These are phyloP conservation scores for Iguana delicatissima DNA, from an alignment of 2,797 vertebrate species.

Conservation along the genomic window DNA sequence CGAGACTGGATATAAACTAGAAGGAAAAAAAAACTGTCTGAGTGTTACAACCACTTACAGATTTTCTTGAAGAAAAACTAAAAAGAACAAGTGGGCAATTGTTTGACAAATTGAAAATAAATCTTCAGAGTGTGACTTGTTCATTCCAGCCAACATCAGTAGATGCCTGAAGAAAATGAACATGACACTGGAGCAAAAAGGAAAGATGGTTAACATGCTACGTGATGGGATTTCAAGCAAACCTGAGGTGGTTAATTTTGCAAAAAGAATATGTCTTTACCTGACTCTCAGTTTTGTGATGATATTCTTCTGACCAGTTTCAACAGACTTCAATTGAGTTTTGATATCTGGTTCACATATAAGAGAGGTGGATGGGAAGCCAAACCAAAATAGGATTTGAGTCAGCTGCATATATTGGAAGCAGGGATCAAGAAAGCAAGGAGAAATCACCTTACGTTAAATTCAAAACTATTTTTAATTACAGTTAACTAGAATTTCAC, in stretches of 20 bases:
- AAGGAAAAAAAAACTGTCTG: neutral
- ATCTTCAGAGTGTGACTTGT: neutral
- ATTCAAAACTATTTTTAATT: no score
- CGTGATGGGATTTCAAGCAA: neutral
- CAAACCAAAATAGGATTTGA: neutral
- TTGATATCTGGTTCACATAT: neutral
- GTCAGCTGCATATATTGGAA: no score
- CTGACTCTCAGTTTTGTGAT: neutral
- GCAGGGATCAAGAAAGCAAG: no score
- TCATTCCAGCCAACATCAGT: neutral
- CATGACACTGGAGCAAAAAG: neutral
- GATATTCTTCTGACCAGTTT: neutral
- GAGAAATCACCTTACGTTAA: no score
- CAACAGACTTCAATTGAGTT: neutral
- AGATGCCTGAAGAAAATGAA: neutral
- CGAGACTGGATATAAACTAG: neutral
- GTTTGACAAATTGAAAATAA: slow-evolving; percentile 21
- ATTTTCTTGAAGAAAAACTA: neutral
- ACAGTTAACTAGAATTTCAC: no score
- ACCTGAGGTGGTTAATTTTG: neutral
- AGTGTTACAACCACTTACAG: neutral
- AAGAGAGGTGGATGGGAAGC: neutral
- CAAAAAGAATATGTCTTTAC: neutral
- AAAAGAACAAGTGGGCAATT: neutral
- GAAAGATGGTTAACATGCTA: neutral